phyloP scores from a whole-genome alignment of 2,888 invertebrate species.

The Scrobipalpa atriplicella region DNA sequence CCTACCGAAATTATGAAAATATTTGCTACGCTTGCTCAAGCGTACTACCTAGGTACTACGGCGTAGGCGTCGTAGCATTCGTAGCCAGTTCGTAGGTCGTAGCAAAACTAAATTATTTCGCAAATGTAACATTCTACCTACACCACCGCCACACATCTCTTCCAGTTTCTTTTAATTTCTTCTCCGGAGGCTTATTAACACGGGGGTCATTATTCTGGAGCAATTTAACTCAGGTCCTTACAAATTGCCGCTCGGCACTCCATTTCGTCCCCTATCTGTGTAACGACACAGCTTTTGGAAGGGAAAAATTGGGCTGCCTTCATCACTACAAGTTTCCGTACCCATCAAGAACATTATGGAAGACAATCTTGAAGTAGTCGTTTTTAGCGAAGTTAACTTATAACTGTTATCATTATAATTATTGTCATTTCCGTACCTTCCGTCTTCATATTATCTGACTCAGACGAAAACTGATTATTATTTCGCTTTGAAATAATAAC shows the following conservation, averaged over 20 bases:
- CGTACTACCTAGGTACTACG: no score
- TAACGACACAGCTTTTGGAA: slow-evolving; percentile 37
- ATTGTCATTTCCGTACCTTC: no score
- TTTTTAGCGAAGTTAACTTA: background rate
- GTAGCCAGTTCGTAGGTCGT: no score
- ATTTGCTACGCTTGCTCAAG: no score
- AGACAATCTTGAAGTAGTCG: background rate
- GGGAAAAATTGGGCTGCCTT: slow-evolving; percentile 26
- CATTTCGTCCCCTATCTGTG: slow-evolving; percentile 45
- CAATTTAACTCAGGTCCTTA: slow-evolving; percentile 50
- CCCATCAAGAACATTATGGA: background rate
- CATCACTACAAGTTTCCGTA: background rate
- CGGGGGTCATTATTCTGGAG: slow-evolving; percentile 46
- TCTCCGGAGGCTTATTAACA: slow-evolving; percentile 41
- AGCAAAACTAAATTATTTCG: no score
- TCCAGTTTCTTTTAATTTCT: background rate
- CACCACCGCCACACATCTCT: background rate
- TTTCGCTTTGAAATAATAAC: no score
- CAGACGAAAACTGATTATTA: no score
- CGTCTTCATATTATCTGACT: no score
- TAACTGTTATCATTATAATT: no score
- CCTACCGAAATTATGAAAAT: no score
- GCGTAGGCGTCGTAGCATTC: no score
- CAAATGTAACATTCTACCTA: no score
- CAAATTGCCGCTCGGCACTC: slow-evolving; percentile 52